Conservation (phyloP, 2,797 vertebrate species). For the Hybognathus amarus region DNA sequence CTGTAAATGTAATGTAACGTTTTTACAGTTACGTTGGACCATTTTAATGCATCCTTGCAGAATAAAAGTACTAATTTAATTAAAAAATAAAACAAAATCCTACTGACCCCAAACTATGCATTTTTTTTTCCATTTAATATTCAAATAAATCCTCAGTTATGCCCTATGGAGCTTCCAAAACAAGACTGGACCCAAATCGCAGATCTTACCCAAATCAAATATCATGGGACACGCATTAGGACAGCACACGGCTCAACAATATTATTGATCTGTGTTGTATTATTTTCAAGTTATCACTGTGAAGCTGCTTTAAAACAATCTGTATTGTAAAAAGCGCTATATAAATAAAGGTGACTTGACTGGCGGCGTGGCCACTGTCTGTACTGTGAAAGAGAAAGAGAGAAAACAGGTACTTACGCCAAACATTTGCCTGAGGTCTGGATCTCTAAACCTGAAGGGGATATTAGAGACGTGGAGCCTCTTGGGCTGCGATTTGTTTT, state of each 20-base stretch:
- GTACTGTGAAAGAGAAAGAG: not conserved
- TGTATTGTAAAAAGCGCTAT: too few species aligned
- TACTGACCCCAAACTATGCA: not conserved
- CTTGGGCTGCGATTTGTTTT: slow-evolving; percentile 95
- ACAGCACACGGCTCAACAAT: not conserved
- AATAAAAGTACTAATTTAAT: too few species aligned
- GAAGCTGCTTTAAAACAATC: too few species aligned
- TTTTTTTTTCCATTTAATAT: not conserved
- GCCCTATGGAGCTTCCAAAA: not conserved
- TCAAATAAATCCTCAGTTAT: not conserved
- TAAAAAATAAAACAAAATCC: too few species aligned
- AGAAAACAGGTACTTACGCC: slow-evolving; percentile 83
- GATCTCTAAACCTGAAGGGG: slow-evolving; percentile 96
- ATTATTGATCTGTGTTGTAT: too few species aligned
- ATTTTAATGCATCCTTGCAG: too few species aligned
- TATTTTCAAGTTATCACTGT: too few species aligned
- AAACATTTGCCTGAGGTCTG: slow-evolving; percentile 98
- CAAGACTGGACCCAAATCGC: not conserved
- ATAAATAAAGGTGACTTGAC: too few species aligned
- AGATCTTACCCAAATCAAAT: slow-evolving; percentile 9
- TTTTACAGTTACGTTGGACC: not conserved
- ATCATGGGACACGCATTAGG: not conserved
- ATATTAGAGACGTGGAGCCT: slow-evolving; percentile 97
- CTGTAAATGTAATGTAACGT: not conserved
- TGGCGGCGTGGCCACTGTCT: not conserved